These are phyloP conservation scores for Triops longicaudatus DNA, from an alignment of 1,140 invertebrate species.

Conservation along the genomic window DNA sequence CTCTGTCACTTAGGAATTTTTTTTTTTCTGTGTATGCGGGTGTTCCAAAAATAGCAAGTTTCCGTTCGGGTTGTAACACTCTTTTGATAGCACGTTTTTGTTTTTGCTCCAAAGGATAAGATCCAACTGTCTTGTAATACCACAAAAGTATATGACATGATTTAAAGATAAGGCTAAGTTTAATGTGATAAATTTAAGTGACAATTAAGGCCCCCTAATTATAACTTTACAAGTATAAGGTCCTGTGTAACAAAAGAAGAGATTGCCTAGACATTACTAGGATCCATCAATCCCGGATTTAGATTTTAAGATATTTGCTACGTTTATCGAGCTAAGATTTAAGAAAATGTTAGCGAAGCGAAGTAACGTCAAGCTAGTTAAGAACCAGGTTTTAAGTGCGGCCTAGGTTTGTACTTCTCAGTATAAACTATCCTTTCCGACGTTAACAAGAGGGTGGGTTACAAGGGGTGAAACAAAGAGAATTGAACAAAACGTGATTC, in stretches of 20 bases:
- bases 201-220: not conserved
- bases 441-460: not conserved
- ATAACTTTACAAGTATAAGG: constrained; percentile 9
- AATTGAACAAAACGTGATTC: not conserved
- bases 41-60: not conserved
- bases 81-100: not conserved
- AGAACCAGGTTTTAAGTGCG: constrained; percentile 3
- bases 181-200: constrained; percentile 12
- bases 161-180: not conserved
- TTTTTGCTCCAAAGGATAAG: not conserved
- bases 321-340: not conserved
- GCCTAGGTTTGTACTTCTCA: not conserved
- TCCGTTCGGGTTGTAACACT: not conserved
- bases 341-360: not conserved
- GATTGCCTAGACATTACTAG: not conserved
- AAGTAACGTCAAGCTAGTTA: not conserved
- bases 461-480: not conserved
- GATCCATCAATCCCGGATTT: not conserved
- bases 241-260: not conserved
- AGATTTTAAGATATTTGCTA: not conserved
- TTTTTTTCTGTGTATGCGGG: not conserved
- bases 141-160: not conserved
- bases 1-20: not conserved
- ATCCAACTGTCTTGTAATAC: not conserved
- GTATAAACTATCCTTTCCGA: constrained; percentile 3